Conservation (phyloP, 1,140 invertebrate genomes). For the Campoletis sonorensis region DNA sequence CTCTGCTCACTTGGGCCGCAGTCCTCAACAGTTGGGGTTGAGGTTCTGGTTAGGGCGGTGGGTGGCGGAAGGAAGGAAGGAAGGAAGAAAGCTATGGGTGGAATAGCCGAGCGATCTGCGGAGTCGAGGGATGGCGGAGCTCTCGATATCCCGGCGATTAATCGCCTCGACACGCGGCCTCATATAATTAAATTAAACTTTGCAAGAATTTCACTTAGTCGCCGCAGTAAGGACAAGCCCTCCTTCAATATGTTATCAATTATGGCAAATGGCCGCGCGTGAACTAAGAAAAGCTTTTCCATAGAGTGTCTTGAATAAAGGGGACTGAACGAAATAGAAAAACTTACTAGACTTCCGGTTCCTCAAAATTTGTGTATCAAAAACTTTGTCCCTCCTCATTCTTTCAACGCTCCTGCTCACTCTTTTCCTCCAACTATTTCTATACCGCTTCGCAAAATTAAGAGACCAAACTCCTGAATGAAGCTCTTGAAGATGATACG, state of each 20-base stretch:
- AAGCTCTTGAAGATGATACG: neutral
- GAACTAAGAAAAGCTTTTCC: neutral
- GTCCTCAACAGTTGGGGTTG: too few relatives aligned
- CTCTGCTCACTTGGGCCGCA: slow-evolving; percentile 19
- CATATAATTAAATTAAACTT: slow-evolving; percentile 69
- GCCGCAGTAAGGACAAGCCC: slow-evolving; percentile 48
- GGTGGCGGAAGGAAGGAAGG: slow-evolving; percentile 32
- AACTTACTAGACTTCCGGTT: too few relatives aligned
- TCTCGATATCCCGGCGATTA: slow-evolving; percentile 58
- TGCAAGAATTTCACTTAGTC: slow-evolving; percentile 68
- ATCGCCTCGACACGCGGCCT: slow-evolving; percentile 55
- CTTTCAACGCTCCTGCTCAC: too few relatives aligned
- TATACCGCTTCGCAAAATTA: neutral
- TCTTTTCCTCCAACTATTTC: too few relatives aligned
- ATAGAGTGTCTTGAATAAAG: neutral
- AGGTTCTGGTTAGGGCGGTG: too few relatives aligned
- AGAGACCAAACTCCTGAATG: neutral
- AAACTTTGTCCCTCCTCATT: too few relatives aligned
- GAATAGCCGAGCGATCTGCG: slow-evolving; percentile 12
- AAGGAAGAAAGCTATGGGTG: slow-evolving; percentile 2
- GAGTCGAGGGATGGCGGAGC: slow-evolving; percentile 31
- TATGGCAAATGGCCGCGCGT: slow-evolving; percentile 41
- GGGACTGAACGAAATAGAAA: too few relatives aligned
- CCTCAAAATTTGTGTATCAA: too few relatives aligned
- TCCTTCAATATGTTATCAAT: slow-evolving; percentile 65